Base-by-base conservation (phyloP, 92 coral and sea anemone species). In the Metridium senile region DNA sequence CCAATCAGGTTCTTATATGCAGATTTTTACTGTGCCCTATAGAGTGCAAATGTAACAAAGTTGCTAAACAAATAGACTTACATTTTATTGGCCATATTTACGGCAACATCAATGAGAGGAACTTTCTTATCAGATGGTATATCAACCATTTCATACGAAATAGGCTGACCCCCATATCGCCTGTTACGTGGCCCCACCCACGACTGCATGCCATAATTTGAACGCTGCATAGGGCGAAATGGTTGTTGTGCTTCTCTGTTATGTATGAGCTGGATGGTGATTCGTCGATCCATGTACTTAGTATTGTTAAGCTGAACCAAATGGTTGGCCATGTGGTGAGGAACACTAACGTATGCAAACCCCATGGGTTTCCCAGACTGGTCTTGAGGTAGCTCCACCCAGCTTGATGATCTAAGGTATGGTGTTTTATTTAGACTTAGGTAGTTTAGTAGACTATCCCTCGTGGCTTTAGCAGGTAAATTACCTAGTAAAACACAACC, bases 351-450 rank as follows among this genome's bases (percentile, higher is more conserved):
- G 52, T 93, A 95, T 2, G 89, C 99, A 80, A 84, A 95, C 0
- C 97, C 96, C 66, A 93, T 83, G 33, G 93, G 79, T 23, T 78
- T 58, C 6, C 97, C 97, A 18, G 93, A 69, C 16, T 83, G 83
- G 25, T 85, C 91, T 30, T 71, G 58, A 20, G 97, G 91, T 19
- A 95, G 88, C 27, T 95, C 99, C 19, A 95, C 88, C 93, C 97
- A 93, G 75, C 92, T 88, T 2, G 96, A 85, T 1, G 99, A 88
- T 1, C 94, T 79, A 27, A 92, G 78, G 78, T 95, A 92, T 11
- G 99, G 99, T 4, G 99, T 84, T 35, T 89, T 82, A 51, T 95
- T 91, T 19, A 95, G 75, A 52, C 96, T 91, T 82, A 92, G 90
- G 63, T 84, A 94, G 16, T 80, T 91, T 33, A 84, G 76, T 27